Conservation (phyloP, 2,113 vertebrate genomes). For the Malurus melanocephalus region DNA sequence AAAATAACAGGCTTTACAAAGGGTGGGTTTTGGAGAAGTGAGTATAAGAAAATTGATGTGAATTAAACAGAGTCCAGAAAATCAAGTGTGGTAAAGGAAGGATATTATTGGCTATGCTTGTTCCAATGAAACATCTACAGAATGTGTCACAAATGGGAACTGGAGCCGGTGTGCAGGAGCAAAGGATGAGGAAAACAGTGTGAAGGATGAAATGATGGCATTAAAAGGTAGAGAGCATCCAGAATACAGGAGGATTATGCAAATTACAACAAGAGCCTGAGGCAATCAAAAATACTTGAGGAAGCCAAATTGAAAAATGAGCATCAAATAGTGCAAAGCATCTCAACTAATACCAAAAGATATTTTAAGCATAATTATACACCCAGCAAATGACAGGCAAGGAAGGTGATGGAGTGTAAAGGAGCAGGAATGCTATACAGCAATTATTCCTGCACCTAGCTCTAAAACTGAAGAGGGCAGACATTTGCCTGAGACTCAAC, state of each 20-base stretch:
- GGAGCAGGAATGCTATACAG: slow-evolving; percentile 28
- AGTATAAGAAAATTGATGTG: neutral
- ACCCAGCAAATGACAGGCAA: slow-evolving; percentile 44
- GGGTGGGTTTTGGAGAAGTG: neutral
- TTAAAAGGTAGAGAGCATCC: slow-evolving; percentile 42
- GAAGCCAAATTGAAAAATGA: slow-evolving; percentile 61
- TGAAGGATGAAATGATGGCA: neutral
- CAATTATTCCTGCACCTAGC: slow-evolving; percentile 55
- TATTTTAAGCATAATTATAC: slow-evolving; percentile 69
- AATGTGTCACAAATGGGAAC: slow-evolving; percentile 26
- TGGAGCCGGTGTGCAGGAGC: neutral
- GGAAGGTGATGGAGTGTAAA: slow-evolving; percentile 54
- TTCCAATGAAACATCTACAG: slow-evolving; percentile 22
- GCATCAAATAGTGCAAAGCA: slow-evolving; percentile 50
- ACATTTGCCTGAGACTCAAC: slow-evolving; percentile 26
- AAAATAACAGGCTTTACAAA: neutral
- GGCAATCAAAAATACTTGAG: slow-evolving; percentile 64
- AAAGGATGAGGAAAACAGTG: slow-evolving; percentile 39
- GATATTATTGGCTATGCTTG: slow-evolving; percentile 10
- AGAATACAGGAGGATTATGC: slow-evolving; percentile 48
- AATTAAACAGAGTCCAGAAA: slow-evolving; percentile 45
- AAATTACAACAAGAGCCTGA: slow-evolving; percentile 52
- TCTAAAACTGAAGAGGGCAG: slow-evolving; percentile 56
- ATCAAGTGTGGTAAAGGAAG: slow-evolving; percentile 19
- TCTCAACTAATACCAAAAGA: slow-evolving; percentile 61